Conservation (phyloP, 2,888 invertebrate species). For the Phortica okadai region DNA sequence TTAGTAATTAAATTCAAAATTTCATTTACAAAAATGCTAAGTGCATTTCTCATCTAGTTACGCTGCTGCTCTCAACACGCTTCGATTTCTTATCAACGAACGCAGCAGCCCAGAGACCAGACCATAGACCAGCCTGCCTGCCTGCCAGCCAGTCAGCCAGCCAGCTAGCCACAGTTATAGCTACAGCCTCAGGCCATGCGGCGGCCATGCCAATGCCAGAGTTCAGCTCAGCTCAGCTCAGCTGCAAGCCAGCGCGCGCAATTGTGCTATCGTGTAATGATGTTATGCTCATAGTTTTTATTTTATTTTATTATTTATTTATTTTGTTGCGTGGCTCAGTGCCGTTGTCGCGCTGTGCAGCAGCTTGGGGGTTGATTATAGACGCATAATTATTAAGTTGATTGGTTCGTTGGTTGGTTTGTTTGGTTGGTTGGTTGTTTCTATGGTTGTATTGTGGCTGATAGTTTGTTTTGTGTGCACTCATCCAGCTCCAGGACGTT, state of each 20-base stretch:
- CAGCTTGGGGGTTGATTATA: neutral
- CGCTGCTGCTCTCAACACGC: constrained; percentile 27
- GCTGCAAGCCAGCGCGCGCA: too few species aligned
- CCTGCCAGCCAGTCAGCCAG: neutral
- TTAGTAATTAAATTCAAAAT: constrained; percentile 56
- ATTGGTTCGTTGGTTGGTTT: neutral
- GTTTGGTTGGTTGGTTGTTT: constrained; percentile 15
- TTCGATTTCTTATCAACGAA: constrained; percentile 12
- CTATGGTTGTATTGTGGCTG: constrained; percentile 1
- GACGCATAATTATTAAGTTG: constrained; percentile 15
- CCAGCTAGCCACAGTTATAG: neutral
- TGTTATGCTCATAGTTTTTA: neutral
- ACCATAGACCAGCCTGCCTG: neutral
- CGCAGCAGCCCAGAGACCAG: neutral
- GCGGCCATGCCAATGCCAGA: neutral
- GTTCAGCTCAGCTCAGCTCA: too few species aligned
- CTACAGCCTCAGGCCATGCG: neutral
- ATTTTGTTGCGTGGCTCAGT: neutral
- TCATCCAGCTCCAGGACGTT: too few species aligned
- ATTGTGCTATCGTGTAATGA: too few species aligned
- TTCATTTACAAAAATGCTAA: constrained; percentile 70
- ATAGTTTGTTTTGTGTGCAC: too few species aligned
- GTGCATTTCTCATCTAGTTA: constrained; percentile 64
- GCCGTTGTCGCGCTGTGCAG: too few species aligned
- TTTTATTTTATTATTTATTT: neutral